A percentile compares a stretch with the other conserved stretches of the same genome.
These are phyloP conservation scores for Phengaris arion DNA, from an alignment of 2,888 invertebrate genomes.

Conservation along the genomic window DNA sequence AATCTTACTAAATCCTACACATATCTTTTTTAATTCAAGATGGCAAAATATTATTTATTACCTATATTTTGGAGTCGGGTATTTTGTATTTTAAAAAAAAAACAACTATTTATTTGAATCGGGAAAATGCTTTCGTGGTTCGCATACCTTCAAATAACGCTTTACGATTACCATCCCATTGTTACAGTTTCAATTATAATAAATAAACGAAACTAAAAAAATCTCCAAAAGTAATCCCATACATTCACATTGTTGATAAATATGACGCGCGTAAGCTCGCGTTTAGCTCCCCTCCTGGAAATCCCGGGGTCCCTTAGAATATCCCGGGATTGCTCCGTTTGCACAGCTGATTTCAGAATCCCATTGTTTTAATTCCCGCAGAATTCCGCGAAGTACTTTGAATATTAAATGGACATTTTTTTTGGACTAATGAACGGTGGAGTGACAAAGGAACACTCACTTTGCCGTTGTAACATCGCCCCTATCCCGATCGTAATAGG, in stretches of 20 bases:
- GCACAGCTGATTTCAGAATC: conserved; percentile 33
- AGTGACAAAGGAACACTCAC: conserved; percentile 30
- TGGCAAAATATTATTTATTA: too few relatives aligned
- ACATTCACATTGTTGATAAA: conserved; percentile 9
- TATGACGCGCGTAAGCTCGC: conserved; percentile 4
- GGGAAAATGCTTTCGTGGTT: too few relatives aligned
- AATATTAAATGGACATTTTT: conserved; percentile 38
- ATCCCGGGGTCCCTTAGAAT: not conserved
- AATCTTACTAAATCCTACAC: too few relatives aligned
- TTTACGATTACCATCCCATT: not conserved
- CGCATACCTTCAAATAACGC: too few relatives aligned
- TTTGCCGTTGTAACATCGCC: not conserved
- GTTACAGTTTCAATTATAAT: conserved; percentile 7
- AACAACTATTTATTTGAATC: not conserved
- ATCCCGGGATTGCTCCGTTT: conserved; percentile 10
- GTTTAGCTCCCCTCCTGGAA: not conserved
- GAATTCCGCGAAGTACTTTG: conserved; percentile 36
- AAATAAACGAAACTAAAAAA: conserved; percentile 5
- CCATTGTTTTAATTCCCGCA: conserved; percentile 38
- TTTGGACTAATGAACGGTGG: conserved; percentile 33
- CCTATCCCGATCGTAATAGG: not conserved
- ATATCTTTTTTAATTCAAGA: too few relatives aligned
- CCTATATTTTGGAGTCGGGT: too few relatives aligned
- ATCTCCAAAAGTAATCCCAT: not conserved
- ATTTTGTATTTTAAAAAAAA: not conserved